A percentile compares a stretch with the other conserved stretches of the same genome.
Evolutionary conservation across 2,113 vertebrate genomes (phyloP).

Genomic region (Daubentonia madagascariensis): DNA sequence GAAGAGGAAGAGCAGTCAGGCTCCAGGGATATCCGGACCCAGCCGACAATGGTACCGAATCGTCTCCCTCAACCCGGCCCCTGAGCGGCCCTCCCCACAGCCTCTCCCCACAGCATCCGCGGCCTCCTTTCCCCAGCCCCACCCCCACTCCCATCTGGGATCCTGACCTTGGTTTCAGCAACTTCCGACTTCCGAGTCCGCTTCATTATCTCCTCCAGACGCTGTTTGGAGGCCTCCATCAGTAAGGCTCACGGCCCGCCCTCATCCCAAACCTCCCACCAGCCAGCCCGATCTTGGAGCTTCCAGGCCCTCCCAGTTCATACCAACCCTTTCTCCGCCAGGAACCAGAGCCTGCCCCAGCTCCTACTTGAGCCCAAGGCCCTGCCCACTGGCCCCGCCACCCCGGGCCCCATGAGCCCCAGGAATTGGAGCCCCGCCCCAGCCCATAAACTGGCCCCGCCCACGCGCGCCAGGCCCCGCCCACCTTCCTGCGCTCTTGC

Average conservation of each 20-base stretch:
- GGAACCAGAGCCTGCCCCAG: background rate
- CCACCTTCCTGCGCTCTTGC: slow-evolving; percentile 95
- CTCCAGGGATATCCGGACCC: background rate
- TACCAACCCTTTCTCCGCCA: background rate
- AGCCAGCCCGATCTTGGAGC: background rate
- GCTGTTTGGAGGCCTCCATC: slow-evolving; percentile 80
- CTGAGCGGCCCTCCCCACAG: background rate
- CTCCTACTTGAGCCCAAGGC: background rate
- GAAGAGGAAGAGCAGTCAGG: slow-evolving; percentile 51
- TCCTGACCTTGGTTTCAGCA: slow-evolving; percentile 88
- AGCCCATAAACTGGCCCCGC: background rate
- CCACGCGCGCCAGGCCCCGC: rapidly evolving
- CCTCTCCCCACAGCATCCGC: background rate
- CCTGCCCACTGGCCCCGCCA: too few species aligned
- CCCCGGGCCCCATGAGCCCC: background rate
- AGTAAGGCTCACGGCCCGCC: background rate
- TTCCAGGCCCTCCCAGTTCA: background rate
- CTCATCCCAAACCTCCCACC: background rate
- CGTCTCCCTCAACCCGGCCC: background rate
- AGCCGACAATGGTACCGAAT: too few species aligned
- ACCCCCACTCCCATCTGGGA: rapidly evolving
- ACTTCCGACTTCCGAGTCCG: slow-evolving; percentile 93
- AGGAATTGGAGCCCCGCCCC: rapidly evolving
- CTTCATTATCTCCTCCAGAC: slow-evolving; percentile 99
- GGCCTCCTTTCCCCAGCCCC: background rate